These are phyloP conservation scores for Oryctolagus cuniculus DNA, from an alignment of 2,113 vertebrate genomes.

Conservation along the genomic window DNA sequence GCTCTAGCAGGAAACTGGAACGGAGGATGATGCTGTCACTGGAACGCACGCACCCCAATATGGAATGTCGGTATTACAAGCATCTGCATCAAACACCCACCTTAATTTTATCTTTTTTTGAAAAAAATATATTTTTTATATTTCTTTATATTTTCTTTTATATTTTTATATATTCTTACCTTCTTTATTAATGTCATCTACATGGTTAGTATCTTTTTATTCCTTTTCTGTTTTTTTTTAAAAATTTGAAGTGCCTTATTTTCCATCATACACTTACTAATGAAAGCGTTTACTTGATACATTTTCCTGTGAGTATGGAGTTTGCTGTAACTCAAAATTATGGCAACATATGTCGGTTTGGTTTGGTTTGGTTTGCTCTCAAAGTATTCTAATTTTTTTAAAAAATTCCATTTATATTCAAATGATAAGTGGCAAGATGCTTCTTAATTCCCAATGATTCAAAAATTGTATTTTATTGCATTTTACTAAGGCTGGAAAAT, in stretches of 20 bases:
- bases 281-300: background rate
- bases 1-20: no score
- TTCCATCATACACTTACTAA: background rate
- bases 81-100: no score
- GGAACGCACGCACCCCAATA: no score
- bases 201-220: background rate
- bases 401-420: background rate
- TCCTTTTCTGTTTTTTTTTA: background rate
- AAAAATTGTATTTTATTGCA: background rate
- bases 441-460: slow-evolving; percentile 2
- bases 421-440: background rate
- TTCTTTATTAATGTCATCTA: background rate
- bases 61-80: no score
- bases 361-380: slow-evolving; percentile 5
- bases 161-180: background rate
- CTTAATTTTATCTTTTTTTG: background rate
- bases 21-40: no score
- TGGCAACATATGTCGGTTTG: background rate
- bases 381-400: background rate
- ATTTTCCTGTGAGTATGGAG: background rate
- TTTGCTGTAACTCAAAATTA: background rate
- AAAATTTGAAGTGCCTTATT: background rate
- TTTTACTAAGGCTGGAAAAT: background rate
- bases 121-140: background rate
- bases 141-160: no score